Base-by-base conservation (phyloP, 2,797 vertebrate species). In the Sebastes reedi region DNA sequence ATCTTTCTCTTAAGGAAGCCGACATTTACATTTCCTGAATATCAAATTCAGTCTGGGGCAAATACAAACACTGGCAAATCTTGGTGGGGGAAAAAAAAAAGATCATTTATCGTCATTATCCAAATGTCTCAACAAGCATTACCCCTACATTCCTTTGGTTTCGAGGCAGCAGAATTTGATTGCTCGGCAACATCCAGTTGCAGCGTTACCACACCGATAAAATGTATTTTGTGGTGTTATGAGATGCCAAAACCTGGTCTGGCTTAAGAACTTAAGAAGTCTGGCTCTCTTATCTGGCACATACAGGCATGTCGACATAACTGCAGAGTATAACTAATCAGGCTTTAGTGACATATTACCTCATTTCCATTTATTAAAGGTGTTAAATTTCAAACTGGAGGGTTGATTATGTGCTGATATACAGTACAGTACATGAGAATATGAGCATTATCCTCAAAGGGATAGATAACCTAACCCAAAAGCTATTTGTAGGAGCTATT, bases 241-340 rank as follows among this genome's bases (percentile, higher is more conserved):
- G 11, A 73, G 67, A 85, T 75, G 82, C 79, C 73, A 75, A 81
- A 87, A 82, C 77, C 39, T 83, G 83, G 27, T 89, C 75, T 82
- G 75, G 77, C 60, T 30, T 29, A 80, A 60, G 55, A 67, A 69
- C 42, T 77, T 46, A 71, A 62, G 27, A 80, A 62, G 67, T 74
- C 80, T 91, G 80, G 72, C 60, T 82, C 73, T 77, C 58, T 22
- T 61, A 73, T 82, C 60, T 79, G 80, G 81, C 79, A 73, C 77
- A 82, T 77, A 72, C 46, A 80, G 83, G 65, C 72, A 76, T 79
- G 79, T 91, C 84, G 85, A 61, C 78, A 83, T 62, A 76, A 58
- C 77, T 79, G 42, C 79, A 32, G 54, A 34, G 32, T 29, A 20
- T 24, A 20, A 64, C 77, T 74, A 66, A 72, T 71, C 67, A 32